Base-by-base conservation (phyloP, 2,113 vertebrate genomes). In the Plecturocebus donacophilus region DNA sequence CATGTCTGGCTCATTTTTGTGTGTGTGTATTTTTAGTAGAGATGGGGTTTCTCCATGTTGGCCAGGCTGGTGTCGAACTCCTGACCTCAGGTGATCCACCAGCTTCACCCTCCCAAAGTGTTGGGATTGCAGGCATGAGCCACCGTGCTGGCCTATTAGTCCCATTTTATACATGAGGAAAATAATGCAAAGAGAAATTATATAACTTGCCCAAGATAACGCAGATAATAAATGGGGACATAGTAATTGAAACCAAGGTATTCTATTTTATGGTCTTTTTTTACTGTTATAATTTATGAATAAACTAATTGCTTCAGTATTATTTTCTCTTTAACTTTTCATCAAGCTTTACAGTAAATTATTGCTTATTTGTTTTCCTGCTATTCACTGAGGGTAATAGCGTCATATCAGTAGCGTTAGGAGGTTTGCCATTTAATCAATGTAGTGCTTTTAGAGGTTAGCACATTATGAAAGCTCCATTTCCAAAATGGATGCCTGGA, bases 281-380 rank as follows among this genome's bases (percentile, higher is more conserved):
- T 23, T 13, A 19, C 9, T 91, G 35, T 25, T 94, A 21, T 82
- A 76, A 68, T 83, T 87, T 88, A 92, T 93, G 38, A 82, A 94
- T 93, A 91, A 91, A 20, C 47, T 95, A 89, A 81, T 95, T 97
- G 45, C 27, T 7, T 82, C 16, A 68, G 30, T 88, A 45, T 79
- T 38, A 6, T 88, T 91, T 96, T 85, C 12, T 82, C 40, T 96
- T 94, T 81, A 96, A 85, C 49, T 91, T 82, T 95, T 88, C 42
- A 54, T 93, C 25, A 75, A 73, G 23, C 52, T 73, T 10, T 94
- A 19, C 6, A 81, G 25, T 81, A 87, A 94, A 96, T 91, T 56
- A 68, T 77, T 13, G 61, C 19, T 84, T 81, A 27, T 38, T 79
- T 95, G 27, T 61, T 91, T 93, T 76, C 23, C 73, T 70, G 25